Evolutionary conservation across 2,797 vertebrate genomes (phyloP).

Genomic region (Bovichtus variegatus): DNA sequence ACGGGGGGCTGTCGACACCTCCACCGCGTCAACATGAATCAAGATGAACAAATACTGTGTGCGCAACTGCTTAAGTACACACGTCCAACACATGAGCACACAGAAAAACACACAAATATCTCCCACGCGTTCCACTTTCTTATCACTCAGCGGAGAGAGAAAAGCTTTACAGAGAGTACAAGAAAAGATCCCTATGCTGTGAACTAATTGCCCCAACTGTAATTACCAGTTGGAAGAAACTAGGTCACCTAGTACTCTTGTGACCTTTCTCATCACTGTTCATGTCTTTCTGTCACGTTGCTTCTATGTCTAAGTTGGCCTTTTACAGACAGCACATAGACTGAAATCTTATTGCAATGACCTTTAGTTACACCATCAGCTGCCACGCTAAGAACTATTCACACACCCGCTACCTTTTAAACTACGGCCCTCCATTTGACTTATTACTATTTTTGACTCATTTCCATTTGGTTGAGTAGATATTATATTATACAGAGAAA

Average conservation of each 20-base stretch:
- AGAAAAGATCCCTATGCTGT: slow-evolving; percentile 3
- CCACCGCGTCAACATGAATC: neutral
- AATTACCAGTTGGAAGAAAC: slow-evolving; percentile 24
- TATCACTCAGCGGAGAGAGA: neutral
- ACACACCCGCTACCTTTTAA: slow-evolving; percentile 42
- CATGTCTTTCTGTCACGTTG: slow-evolving; percentile 43
- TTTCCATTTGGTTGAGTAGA: slow-evolving; percentile 42
- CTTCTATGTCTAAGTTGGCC: slow-evolving; percentile 45
- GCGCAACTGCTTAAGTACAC: neutral
- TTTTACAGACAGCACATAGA: slow-evolving; percentile 55
- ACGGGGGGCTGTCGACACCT: neutral
- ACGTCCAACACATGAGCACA: neutral
- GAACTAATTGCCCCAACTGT: slow-evolving; percentile 10
- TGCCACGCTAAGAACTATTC: slow-evolving; percentile 43
- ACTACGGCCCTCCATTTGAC: slow-evolving; percentile 34
- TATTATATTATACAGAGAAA: slow-evolving; percentile 42
- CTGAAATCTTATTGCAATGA: slow-evolving; percentile 59
- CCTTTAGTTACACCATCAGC: slow-evolving; percentile 66
- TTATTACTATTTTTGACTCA: slow-evolving; percentile 54
- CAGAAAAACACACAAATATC: neutral
- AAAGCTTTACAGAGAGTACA: neutral
- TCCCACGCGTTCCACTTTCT: neutral
- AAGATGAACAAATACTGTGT: neutral
- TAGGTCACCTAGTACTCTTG: slow-evolving; percentile 14
- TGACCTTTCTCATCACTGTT: slow-evolving; percentile 59